Evolutionary conservation across 1,140 invertebrate species (phyloP).

Genomic region (Oryzaephilus surinamensis): DNA sequence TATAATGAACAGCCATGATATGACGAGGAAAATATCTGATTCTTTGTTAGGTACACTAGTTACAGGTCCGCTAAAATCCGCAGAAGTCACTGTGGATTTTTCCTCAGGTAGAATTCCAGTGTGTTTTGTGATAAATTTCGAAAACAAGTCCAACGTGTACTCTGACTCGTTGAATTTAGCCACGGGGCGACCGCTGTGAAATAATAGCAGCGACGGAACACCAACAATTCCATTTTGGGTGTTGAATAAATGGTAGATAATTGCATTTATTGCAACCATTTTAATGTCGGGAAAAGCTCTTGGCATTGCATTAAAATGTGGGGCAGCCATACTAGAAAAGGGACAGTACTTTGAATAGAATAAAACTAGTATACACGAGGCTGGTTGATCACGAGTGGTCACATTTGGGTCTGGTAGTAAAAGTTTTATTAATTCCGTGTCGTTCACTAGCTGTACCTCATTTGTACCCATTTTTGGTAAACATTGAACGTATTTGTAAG

Average conservation of each 20-base stretch:
- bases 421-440: slow-evolving; percentile 35
- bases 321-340: slow-evolving; percentile 80
- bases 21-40: slow-evolving; percentile 69
- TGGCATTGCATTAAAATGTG: slow-evolving; percentile 80
- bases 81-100: slow-evolving; percentile 58
- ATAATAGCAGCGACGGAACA: slow-evolving; percentile 82
- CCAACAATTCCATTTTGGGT: slow-evolving; percentile 90
- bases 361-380: slow-evolving; percentile 69
- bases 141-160: slow-evolving; percentile 68
- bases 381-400: slow-evolving; percentile 41
- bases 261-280: slow-evolving; percentile 82
- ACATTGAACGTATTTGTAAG: slow-evolving; percentile 27
- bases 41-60: slow-evolving; percentile 57
- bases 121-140: slow-evolving; percentile 68
- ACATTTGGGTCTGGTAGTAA: slow-evolving; percentile 38
- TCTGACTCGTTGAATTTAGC: slow-evolving; percentile 79
- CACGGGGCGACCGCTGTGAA: slow-evolving; percentile 82
- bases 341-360: slow-evolving; percentile 86
- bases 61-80: slow-evolving; percentile 70
- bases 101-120: slow-evolving; percentile 59
- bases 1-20: slow-evolving; percentile 80
- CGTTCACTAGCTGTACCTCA: slow-evolving; percentile 32
- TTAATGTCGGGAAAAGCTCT: slow-evolving; percentile 76
- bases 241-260: slow-evolving; percentile 76
- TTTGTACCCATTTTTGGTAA: slow-evolving; percentile 16